Evolutionary conservation across 2,797 vertebrate species (phyloP).

Genomic region (Adrianichthys oophorus): DNA sequence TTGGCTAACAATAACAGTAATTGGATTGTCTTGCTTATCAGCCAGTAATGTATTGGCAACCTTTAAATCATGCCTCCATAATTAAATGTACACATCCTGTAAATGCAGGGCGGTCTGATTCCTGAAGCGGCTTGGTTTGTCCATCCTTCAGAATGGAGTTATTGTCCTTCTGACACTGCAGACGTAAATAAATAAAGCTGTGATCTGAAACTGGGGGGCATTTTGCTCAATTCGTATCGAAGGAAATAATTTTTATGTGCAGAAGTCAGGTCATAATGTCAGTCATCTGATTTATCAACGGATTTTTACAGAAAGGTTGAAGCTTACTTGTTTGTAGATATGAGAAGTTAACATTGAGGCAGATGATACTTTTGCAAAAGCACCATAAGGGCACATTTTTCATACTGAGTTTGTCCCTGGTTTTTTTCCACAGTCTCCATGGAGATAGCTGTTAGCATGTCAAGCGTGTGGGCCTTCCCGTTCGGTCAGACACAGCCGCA

Average conservation of each 20-base stretch:
- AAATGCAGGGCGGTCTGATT: not conserved
- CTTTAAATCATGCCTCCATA: conserved; percentile 1
- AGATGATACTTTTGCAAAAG: conserved; percentile 22
- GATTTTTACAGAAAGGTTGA: no score
- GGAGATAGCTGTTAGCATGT: conserved; percentile 54
- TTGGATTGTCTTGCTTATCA: conserved; percentile 9
- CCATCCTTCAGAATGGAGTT: no score
- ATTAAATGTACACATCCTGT: conserved; percentile 8
- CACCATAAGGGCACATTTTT: conserved; percentile 22
- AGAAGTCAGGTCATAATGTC: no score
- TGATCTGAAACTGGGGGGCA: no score
- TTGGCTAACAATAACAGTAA: conserved; percentile 10
- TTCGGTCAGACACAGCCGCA: conserved; percentile 17
- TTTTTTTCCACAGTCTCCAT: conserved; percentile 53
- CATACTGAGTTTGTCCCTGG: conserved; percentile 29
- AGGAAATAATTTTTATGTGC: no score
- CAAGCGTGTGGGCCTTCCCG: conserved; percentile 41
- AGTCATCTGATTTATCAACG: no score
- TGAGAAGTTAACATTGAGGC: not conserved
- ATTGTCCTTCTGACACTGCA: no score
- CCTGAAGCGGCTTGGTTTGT: no score
- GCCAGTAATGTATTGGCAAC: conserved; percentile 1
- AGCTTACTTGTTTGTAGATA: no score
- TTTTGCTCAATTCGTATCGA: no score
- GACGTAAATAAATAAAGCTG: no score